Evolutionary conservation across 2,797 vertebrate species (phyloP), one percentile per base, ranked within the genome.

Genomic region (Spea hammondii): DNA sequence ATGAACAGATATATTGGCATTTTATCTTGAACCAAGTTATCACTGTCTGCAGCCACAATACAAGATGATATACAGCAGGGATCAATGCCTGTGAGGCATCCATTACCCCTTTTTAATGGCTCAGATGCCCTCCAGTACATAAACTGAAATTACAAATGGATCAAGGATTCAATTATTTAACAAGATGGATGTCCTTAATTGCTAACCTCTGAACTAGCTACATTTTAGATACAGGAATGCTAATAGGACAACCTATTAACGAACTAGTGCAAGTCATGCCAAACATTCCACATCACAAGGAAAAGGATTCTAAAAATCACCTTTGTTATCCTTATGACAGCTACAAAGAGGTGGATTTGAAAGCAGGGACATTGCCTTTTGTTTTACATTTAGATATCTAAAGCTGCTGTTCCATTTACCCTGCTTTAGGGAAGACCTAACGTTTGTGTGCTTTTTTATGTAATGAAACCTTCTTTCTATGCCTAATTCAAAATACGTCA

Each of bases 121-220:
- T 79, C 80, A 82, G 84, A 74, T 83, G 81, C 76, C 86, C 86
- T 88, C 67, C 80, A 60, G 79, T 85, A 80, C 74, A 85, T 86
- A 88, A 90, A 90, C 87, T 83, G 76, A 72, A 90, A 86, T 79
- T 82, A 86, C 83, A 72, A 85, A 77, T 81, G 78, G 83, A 89
- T 88, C 80, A 86, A 83, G 83, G 55, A 76, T 50, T 83, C 82
- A 83, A 79, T 88, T 84, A 86, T 89, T 88, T 85, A 78, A 12
- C 79, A 89, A 91, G 88, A 90, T 70, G 67, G 86, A 92, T 85
- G 84, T 74, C 74, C 74, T 85, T 89, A 89, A 91, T 85, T 86
- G 87, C 79, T 85, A 50, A 4, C 85, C 83, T 88, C 86, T 78
- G 83, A 68, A 70, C 73, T 80, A 72, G 67, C 8, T 85, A 89